Evolutionary conservation across 2,797 vertebrate species (phyloP).

Genomic region (Hydrolagus colliei): DNA sequence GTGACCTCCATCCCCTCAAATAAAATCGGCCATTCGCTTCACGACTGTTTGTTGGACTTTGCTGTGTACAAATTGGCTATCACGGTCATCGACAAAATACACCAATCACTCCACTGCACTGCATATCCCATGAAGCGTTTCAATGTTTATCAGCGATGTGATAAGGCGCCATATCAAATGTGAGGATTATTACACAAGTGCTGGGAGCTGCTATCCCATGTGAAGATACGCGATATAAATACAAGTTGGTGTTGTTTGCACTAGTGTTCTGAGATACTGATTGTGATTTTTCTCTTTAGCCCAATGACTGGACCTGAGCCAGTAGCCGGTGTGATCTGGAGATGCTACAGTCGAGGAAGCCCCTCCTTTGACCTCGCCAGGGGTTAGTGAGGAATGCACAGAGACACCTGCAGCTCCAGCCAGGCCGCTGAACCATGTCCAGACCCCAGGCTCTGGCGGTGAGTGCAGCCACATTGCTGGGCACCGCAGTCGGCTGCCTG

Average conservation of each 20-base stretch:
- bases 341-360: not conserved
- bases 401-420: not conserved
- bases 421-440: constrained; percentile 57
- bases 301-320: not conserved
- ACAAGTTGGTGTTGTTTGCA: not conserved
- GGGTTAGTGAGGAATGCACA: not conserved
- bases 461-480: constrained; percentile 69
- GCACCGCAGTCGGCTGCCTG: constrained; percentile 72
- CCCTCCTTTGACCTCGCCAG: too few relatives aligned
- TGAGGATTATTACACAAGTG: too few relatives aligned
- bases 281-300: not conserved
- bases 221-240: too few relatives aligned
- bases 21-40: too few relatives aligned
- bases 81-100: too few relatives aligned
- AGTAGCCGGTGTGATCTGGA: not conserved
- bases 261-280: not conserved
- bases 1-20: not conserved
- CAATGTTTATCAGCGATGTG: too few relatives aligned
- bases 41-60: too few relatives aligned
- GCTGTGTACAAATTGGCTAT: too few relatives aligned
- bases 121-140: too few relatives aligned
- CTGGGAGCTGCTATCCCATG: too few relatives aligned
- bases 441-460: constrained; percentile 62
- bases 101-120: not conserved
- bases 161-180: too few relatives aligned